phyloP scores from a whole-genome alignment of 2,113 vertebrate species.

The Meleagris gallopavo region DNA sequence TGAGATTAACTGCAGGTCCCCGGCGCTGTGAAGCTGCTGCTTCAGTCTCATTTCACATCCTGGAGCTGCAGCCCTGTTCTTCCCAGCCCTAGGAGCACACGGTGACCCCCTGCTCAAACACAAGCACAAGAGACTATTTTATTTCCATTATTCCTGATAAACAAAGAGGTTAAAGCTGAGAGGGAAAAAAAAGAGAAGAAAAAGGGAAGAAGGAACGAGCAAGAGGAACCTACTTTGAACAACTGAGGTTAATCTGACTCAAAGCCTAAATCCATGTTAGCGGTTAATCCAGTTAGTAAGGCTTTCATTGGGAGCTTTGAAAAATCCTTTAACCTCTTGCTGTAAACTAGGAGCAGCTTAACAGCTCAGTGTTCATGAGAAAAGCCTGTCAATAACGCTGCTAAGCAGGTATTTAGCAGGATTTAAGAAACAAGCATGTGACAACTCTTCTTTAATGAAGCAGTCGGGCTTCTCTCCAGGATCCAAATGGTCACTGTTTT shows the following conservation, averaged over 20 bases:
- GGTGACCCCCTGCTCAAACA: neutral
- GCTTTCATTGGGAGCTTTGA: slow-evolving; percentile 77
- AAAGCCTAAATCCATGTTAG: slow-evolving; percentile 77
- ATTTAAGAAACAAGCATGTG: slow-evolving; percentile 61
- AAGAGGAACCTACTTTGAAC: slow-evolving; percentile 57
- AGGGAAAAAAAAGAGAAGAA: neutral
- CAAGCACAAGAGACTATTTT: neutral
- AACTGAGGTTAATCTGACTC: slow-evolving; percentile 75
- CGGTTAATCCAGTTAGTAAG: slow-evolving; percentile 79
- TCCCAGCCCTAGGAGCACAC: neutral
- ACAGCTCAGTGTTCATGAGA: slow-evolving; percentile 63
- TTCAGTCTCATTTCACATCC: neutral
- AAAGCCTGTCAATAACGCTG: slow-evolving; percentile 61
- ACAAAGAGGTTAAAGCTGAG: neutral
- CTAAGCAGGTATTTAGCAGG: slow-evolving; percentile 54
- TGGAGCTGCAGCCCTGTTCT: neutral
- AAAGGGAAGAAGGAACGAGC: slow-evolving; percentile 45
- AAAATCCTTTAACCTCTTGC: slow-evolving; percentile 78
- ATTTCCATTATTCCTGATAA: neutral
- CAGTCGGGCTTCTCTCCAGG: slow-evolving; percentile 7
- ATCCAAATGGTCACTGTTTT: slow-evolving; percentile 18
- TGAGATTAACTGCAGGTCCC: neutral
- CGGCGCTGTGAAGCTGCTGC: neutral
- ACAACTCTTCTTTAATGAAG: slow-evolving; percentile 57
- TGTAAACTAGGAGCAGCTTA: slow-evolving; percentile 65